These are phyloP conservation scores for Diadema setosum DNA, from an alignment of 35 echinoderm and acorn worm genomes.

Conservation along the genomic window DNA sequence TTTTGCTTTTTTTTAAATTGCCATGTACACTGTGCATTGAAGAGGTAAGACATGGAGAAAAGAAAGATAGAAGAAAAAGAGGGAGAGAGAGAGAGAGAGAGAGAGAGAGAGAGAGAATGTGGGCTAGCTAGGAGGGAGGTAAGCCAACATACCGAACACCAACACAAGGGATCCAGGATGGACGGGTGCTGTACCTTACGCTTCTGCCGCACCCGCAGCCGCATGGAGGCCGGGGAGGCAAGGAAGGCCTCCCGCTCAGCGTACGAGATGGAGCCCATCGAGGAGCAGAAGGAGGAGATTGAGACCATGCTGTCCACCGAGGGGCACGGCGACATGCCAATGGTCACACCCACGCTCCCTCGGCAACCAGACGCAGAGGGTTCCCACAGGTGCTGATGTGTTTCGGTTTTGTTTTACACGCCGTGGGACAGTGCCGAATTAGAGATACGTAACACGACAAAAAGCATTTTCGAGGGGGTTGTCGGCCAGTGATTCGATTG, in stretches of 20 bases:
- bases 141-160: conserved; percentile 21
- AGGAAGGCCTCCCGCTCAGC: conserved; percentile 8
- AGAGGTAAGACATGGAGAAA: too few relatives aligned
- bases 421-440: not conserved
- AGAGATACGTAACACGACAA: too few relatives aligned
- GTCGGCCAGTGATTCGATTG: too few relatives aligned
- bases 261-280: conserved; percentile 29
- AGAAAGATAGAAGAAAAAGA: too few relatives aligned
- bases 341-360: not conserved
- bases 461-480: too few relatives aligned
- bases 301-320: conserved; percentile 57
- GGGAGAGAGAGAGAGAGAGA: too few relatives aligned
- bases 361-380: not conserved
- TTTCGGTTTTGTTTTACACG: not conserved
- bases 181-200: conserved; percentile 5
- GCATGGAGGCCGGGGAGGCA: not conserved
- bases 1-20: too few relatives aligned
- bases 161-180: conserved; percentile 14
- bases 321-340: conserved; percentile 40
- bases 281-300: conserved; percentile 53
- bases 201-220: not conserved
- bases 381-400: not conserved
- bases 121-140: not conserved
- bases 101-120: too few relatives aligned
- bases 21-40: too few relatives aligned